Evolutionary conservation across 2,113 vertebrate genomes (phyloP).

Genomic region (Cololabis saira): DNA sequence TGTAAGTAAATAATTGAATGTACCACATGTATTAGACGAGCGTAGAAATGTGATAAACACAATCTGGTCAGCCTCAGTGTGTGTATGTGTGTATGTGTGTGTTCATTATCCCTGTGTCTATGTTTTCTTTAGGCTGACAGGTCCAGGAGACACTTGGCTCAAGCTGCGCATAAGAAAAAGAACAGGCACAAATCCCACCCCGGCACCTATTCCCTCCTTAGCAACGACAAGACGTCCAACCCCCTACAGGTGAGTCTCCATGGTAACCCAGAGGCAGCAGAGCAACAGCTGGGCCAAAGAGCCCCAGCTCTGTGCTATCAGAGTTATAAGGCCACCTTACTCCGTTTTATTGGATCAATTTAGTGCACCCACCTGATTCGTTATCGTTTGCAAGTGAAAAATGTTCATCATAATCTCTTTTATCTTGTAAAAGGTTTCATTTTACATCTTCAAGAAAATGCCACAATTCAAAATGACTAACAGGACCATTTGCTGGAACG

Average conservation of each 20-base stretch:
- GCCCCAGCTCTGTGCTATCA: conserved; percentile 25
- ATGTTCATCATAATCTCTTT: background rate
- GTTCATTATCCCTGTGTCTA: conserved; percentile 21
- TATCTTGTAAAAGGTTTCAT: too few relatives aligned
- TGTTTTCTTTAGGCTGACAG: conserved; percentile 65
- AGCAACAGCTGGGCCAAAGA: conserved; percentile 51
- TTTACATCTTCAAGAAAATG: too few relatives aligned
- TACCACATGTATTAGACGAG: background rate
- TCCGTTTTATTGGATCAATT: conserved; percentile 45
- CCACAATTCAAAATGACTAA: too few relatives aligned
- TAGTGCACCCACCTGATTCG: background rate
- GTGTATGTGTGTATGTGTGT: background rate
- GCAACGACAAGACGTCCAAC: conserved; percentile 52
- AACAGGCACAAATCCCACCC: conserved; percentile 64
- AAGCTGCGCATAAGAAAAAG: conserved; percentile 66
- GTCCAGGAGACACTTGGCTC: conserved; percentile 69
- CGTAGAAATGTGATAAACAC: too few relatives aligned
- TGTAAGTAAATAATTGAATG: conserved; percentile 1
- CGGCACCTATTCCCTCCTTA: conserved; percentile 75
- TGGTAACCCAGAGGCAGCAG: conserved; percentile 50
- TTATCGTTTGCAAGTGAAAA: background rate
- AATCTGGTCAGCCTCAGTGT: background rate
- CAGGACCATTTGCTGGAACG: background rate
- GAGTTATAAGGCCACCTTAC: conserved; percentile 37
- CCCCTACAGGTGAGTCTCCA: conserved; percentile 74